phyloP scores from a whole-genome alignment of 2,113 vertebrate species.

The Anoura caudifer region DNA sequence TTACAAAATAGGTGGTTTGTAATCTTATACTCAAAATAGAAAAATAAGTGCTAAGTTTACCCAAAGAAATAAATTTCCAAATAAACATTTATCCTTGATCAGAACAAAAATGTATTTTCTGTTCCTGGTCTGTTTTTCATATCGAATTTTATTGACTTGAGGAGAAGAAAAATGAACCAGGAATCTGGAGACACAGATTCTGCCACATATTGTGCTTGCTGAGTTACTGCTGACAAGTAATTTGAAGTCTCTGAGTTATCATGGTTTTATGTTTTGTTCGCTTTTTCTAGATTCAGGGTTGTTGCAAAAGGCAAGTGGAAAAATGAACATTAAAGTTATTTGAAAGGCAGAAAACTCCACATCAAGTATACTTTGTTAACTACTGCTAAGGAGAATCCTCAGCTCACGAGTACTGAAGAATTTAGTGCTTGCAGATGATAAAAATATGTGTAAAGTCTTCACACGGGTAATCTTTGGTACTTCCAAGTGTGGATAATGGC shows the following conservation, averaged over 20 bases:
- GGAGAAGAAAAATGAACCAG: background rate
- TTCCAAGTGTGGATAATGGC: background rate
- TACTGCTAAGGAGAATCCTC: background rate
- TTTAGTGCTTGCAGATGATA: background rate
- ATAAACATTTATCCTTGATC: background rate
- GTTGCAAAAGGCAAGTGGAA: background rate
- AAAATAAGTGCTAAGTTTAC: background rate
- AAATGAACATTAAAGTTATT: background rate
- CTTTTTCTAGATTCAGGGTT: background rate
- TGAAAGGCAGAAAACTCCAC: background rate
- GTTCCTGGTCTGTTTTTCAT: background rate
- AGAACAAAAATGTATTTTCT: slow-evolving; percentile 22
- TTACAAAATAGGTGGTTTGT: background rate
- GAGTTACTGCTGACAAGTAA: slow-evolving; percentile 23
- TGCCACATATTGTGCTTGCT: background rate
- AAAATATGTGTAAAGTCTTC: background rate
- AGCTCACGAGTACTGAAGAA: background rate
- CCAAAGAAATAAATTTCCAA: background rate
- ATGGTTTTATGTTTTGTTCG: background rate
- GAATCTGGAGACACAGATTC: background rate
- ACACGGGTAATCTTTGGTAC: background rate
- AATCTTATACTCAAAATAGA: background rate
- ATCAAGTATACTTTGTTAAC: background rate
- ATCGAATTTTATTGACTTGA: background rate
- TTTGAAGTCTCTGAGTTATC: background rate